Evolutionary conservation across 2,888 invertebrate species (phyloP).

Genomic region (Diploptera punctata): DNA sequence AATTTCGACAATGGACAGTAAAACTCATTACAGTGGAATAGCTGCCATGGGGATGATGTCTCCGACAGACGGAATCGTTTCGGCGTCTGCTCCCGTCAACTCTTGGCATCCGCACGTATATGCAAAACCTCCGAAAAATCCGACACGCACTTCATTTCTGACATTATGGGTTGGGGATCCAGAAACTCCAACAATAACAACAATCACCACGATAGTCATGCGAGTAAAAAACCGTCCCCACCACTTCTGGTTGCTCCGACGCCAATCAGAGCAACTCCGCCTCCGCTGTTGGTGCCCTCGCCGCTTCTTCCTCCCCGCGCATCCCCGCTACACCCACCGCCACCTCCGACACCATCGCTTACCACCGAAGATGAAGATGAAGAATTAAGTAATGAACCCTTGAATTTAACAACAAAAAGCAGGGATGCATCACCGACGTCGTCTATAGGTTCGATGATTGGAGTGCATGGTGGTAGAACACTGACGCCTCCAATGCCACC

Average conservation of each 20-base stretch:
- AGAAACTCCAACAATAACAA: constrained; percentile 15
- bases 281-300: constrained; percentile 34
- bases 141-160: constrained; percentile 86
- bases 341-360: constrained; percentile 31
- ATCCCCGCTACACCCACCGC: constrained; percentile 38
- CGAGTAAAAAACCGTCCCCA: constrained; percentile 28
- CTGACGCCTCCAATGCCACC: constrained; percentile 35
- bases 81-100: constrained; percentile 41
- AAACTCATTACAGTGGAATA: background rate
- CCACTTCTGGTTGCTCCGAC: constrained; percentile 36
- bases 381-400: constrained; percentile 49
- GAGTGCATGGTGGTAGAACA: constrained; percentile 46
- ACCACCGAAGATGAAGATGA: constrained; percentile 42
- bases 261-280: constrained; percentile 39
- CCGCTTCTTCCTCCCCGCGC: constrained; percentile 35
- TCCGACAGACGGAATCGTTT: constrained; percentile 21
- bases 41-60: constrained; percentile 1
- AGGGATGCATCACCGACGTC: constrained; percentile 53
- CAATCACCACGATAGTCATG: background rate
- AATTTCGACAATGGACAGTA: constrained; percentile 11
- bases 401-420: constrained; percentile 52
- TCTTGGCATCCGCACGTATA: constrained; percentile 93
- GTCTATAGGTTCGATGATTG: constrained; percentile 48
- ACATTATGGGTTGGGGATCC: constrained; percentile 75
- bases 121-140: constrained; percentile 78